phyloP scores from a whole-genome alignment of 2,797 vertebrate species.

The Toxotes lorentzi region DNA sequence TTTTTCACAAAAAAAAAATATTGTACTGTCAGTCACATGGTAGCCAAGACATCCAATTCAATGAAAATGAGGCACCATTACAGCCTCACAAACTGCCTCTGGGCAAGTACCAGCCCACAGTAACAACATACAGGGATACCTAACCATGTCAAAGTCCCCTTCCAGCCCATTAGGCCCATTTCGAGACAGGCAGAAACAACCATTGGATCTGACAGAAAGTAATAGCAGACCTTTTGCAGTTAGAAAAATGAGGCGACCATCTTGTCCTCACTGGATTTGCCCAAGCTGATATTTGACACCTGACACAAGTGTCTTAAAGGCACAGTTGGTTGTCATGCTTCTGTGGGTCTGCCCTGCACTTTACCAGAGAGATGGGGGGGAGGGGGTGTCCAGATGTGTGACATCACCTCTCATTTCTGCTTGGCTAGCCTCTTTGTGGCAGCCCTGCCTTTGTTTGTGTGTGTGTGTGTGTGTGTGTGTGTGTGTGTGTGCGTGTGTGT shows the following conservation, averaged over 20 bases:
- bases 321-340: constrained; percentile 23
- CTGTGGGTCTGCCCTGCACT: constrained; percentile 36
- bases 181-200: constrained; percentile 52
- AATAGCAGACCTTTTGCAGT: constrained; percentile 49
- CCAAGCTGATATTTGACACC: constrained; percentile 55
- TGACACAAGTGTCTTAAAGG: constrained; percentile 60
- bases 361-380: constrained; percentile 4
- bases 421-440: constrained; percentile 59
- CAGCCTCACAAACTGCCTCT: constrained; percentile 47
- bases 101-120: constrained; percentile 45
- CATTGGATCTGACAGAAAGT: constrained; percentile 66
- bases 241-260: constrained; percentile 48
- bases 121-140: constrained; percentile 49
- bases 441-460: constrained; percentile 35
- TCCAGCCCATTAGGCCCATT: constrained; percentile 61
- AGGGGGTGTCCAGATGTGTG: constrained; percentile 62
- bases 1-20: neutral
- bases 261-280: constrained; percentile 37
- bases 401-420: constrained; percentile 69
- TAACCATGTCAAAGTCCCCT: constrained; percentile 69
- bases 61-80: constrained; percentile 52
- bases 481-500: constrained; percentile 24
- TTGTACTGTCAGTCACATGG: neutral
- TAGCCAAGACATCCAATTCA: constrained; percentile 39
- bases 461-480: constrained; percentile 34